Evolutionary conservation across 2,113 vertebrate genomes (phyloP).

Genomic region (Aegypius monachus): DNA sequence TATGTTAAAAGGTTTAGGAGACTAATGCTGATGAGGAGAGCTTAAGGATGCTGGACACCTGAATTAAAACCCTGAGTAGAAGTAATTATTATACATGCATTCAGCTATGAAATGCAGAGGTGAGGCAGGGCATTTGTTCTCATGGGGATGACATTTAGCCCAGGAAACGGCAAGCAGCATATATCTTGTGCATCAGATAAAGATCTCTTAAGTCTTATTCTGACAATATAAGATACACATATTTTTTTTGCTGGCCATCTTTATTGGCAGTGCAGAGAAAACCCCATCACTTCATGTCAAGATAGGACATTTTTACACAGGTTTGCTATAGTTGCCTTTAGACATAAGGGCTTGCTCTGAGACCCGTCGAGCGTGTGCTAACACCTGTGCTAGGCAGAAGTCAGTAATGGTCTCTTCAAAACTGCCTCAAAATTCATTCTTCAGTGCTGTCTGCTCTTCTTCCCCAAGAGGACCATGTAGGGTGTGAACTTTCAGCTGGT

Average conservation of each 20-base stretch:
- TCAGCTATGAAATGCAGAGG: not conserved
- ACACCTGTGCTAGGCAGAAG: not conserved
- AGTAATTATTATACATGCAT: not conserved
- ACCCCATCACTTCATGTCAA: not conserved
- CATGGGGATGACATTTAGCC: not conserved
- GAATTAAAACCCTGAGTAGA: not conserved
- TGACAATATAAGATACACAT: not conserved
- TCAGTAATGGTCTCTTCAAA: not conserved
- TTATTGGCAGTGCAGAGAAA: not conserved
- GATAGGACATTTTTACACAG: not conserved
- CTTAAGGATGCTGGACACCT: not conserved
- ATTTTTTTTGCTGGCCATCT: not conserved
- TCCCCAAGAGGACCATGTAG: not conserved
- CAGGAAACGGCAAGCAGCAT: not conserved
- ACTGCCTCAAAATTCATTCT: not conserved
- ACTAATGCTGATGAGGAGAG: not conserved
- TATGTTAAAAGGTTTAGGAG: slow-evolving; percentile 4
- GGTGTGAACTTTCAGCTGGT: not conserved
- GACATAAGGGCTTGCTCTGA: not conserved
- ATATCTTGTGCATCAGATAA: not conserved
- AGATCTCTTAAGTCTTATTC: not conserved
- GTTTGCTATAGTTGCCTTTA: not conserved
- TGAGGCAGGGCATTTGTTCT: not conserved
- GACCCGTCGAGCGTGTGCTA: rapidly evolving
- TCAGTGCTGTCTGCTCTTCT: not conserved